A percentile compares a stretch with the other conserved stretches of the same genome.
Evolutionary conservation across 2,113 vertebrate species (phyloP).

Genomic region (Mionectes macconnelli): DNA sequence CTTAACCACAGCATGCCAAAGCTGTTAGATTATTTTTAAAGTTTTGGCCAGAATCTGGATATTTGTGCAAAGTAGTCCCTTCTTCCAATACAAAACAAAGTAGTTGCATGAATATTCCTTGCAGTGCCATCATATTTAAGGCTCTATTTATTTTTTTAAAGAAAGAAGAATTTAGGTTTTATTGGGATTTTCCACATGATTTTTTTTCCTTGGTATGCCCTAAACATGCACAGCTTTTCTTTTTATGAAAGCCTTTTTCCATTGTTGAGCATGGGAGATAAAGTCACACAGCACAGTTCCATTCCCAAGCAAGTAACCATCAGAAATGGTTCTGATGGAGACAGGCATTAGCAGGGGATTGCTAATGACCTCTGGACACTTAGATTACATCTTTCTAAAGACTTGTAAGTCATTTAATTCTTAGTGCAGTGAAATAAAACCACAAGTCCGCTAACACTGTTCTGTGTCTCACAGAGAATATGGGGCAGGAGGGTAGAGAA

Average conservation of each 20-base stretch:
- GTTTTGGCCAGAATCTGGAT: conserved; percentile 27
- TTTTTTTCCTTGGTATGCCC: not conserved
- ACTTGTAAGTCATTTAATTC: not conserved
- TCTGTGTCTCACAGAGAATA: not conserved
- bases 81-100: conserved; percentile 52
- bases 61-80: conserved; percentile 4
- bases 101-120: conserved; percentile 43
- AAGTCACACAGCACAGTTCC: not conserved
- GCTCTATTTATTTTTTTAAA: not conserved
- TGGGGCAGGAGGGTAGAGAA: not conserved
- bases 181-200: not conserved
- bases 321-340: not conserved
- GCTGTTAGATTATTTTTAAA: conserved; percentile 63
- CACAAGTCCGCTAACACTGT: not conserved
- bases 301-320: not conserved
- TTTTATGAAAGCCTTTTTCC: not conserved
- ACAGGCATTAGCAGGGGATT: not conserved
- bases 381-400: not conserved
- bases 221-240: not conserved
- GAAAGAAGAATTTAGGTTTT: not conserved
- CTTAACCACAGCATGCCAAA: conserved; percentile 59
- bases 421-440: not conserved
- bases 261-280: not conserved
- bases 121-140: not conserved
- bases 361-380: not conserved